A percentile compares a stretch with the other conserved stretches of the same genome.
phyloP scores from a whole-genome alignment of 2,113 vertebrate species.

The Sclerurus mexicanus region DNA sequence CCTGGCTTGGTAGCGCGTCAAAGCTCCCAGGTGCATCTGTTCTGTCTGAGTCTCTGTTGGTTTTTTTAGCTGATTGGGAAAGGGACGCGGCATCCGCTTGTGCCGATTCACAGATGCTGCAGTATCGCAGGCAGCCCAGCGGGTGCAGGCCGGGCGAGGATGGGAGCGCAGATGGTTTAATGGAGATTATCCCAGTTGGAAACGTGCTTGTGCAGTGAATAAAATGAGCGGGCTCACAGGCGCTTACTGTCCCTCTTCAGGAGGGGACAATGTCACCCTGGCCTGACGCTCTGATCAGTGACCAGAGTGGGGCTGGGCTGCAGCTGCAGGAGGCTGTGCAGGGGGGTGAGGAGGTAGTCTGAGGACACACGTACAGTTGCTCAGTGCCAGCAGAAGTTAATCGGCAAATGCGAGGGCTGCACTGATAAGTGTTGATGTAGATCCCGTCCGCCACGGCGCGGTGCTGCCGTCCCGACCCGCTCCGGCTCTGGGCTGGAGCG shows the following conservation, averaged over 20 bases:
- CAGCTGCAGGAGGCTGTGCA: not conserved
- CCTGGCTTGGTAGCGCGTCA: not conserved
- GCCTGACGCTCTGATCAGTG: conserved; percentile 39
- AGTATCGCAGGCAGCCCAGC: conserved; percentile 49
- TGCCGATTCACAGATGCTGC: conserved; percentile 53
- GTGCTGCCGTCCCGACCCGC: not conserved
- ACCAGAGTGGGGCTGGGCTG: not conserved
- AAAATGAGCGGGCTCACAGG: conserved; percentile 45
- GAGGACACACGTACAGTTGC: not conserved
- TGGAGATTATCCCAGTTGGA: conserved; percentile 83
- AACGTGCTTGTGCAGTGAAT: conserved; percentile 70
- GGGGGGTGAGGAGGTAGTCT: not conserved
- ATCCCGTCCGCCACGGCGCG: fast-evolving
- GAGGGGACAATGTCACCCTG: conserved; percentile 65
- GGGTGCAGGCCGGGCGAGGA: not conserved
- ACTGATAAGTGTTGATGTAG: not conserved
- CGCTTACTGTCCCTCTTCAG: conserved; percentile 55
- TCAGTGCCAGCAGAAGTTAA: not conserved
- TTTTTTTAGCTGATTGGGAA: not conserved
- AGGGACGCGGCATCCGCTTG: not conserved
- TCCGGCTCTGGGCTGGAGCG: fast-evolving
- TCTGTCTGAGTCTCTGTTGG: conserved; percentile 31
- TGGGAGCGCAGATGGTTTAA: conserved; percentile 79
- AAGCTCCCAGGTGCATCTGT: conserved; percentile 49
- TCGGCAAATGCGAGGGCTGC: not conserved